Evolutionary conservation across 2,888 invertebrate species (phyloP), one percentile per base, ranked within the genome.

Genomic region (Erebia ligea): DNA sequence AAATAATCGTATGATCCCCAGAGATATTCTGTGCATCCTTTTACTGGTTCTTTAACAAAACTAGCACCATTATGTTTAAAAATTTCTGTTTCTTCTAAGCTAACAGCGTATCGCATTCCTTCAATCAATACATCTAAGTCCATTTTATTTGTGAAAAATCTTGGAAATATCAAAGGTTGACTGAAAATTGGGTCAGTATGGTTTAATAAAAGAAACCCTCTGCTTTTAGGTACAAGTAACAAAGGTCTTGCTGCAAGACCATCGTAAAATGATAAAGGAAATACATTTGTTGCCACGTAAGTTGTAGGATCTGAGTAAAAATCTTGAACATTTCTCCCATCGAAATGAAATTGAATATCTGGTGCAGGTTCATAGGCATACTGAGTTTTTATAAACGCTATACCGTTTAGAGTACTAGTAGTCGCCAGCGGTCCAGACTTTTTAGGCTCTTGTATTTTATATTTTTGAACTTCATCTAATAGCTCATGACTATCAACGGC

Each of bases 141-240:
- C 67, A 95, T 92, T 77, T 94, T 90, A n/a, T 94, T 94, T 0
- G 94, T 94, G 70, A 95, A 96, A 69, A 95, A 95, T 76, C 95
- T 95, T 0, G 97, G 95, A 79, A 95, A 95, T 75, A 98, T 96
- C 67, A 96, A 85, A 0, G 98, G 98, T 65, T 94, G 93, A 1
- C 96, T 96, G 81, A 94, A 95, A 65, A 95, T 82, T 0, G 98
- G 98, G 88, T 98, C 95, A 0, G 95, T 95, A 0, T 94, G 88
- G 78, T 96, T 96, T 1, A 98, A 86, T 70, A 92, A 79, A n/a
- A 96, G 82, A 61, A 88, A 91, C 0, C 96, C 96, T 83, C 95
- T 89, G 75, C 96, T 96, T 80, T 94, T 94, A 0, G 96, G 96
- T 59, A 90, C 87, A 42, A 96, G 81, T 9, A 96, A 80, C 61